Conservation (phyloP, 2,113 vertebrate genomes). For the Symphodus melops region DNA sequence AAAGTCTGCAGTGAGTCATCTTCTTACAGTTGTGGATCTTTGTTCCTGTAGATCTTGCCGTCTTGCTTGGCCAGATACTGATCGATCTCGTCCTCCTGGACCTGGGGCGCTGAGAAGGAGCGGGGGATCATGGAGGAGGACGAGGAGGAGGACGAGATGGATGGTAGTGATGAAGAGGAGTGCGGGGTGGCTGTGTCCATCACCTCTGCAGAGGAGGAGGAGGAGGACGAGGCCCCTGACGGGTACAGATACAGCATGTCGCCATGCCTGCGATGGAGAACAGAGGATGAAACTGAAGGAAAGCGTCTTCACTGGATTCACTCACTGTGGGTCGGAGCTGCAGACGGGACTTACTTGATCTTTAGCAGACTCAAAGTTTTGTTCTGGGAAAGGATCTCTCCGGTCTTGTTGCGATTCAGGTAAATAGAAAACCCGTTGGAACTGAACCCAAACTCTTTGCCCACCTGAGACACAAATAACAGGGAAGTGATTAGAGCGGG, state of each 20-base stretch:
- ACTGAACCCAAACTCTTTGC: conserved; percentile 96
- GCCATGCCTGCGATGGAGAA: conserved; percentile 87
- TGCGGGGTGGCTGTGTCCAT: conserved; percentile 90
- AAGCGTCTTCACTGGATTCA: neutral
- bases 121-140: conserved; percentile 76
- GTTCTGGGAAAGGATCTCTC: conserved; percentile 91
- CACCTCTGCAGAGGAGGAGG: conserved; percentile 89
- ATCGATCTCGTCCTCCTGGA: conserved; percentile 95
- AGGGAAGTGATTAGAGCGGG: neutral
- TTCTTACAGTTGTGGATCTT: conserved; percentile 94
- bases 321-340: neutral
- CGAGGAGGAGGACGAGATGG: conserved; percentile 64
- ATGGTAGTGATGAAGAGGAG: conserved; percentile 73
- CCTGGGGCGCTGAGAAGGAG: conserved; percentile 82
- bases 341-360: conserved; percentile 99
- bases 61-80: conserved; percentile 95
- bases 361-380: conserved; percentile 93
- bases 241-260: conserved; percentile 96
- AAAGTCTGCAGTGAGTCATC: neutral
- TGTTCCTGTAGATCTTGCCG: conserved; percentile 95
- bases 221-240: conserved; percentile 78
- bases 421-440: conserved; percentile 96
- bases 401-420: conserved; percentile 95
- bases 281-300: neutral
- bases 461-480: conserved; percentile 84